Percentiles rank a stretch among this genome's conserved stretches.
Conservation (phyloP, 2,888 invertebrate genomes). For the Nomada ruficornis region DNA sequence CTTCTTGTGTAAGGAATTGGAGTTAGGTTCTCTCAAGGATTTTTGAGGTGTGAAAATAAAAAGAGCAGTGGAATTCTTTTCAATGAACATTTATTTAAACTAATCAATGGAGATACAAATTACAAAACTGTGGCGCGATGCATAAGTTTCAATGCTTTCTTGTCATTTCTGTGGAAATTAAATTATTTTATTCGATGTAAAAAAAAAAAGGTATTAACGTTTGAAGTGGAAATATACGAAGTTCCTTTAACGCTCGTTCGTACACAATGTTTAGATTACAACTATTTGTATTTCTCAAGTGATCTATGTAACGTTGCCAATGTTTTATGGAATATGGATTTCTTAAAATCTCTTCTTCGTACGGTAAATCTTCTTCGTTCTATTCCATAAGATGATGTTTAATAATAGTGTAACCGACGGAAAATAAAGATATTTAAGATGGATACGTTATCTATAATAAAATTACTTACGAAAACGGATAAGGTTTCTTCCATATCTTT, state of each 20-base stretch:
- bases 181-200: too few relatives aligned
- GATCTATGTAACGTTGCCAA: constrained; percentile 99
- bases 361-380: constrained; percentile 98
- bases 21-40: too few relatives aligned
- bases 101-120: too few relatives aligned
- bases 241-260: constrained; percentile 97
- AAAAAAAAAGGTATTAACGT: too few relatives aligned
- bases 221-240: too few relatives aligned
- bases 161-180: too few relatives aligned
- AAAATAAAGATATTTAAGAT: not conserved
- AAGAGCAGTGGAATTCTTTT: too few relatives aligned
- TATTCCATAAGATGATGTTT: constrained; percentile 81
- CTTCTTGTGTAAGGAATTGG: too few relatives aligned
- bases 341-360: constrained; percentile 98
- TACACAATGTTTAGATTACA: constrained; percentile 95
- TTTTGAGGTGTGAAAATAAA: too few relatives aligned
- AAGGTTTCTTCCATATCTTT: constrained; percentile 73
- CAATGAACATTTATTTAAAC: too few relatives aligned
- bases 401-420: not conserved
- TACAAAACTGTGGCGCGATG: too few relatives aligned
- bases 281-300: constrained; percentile 94
- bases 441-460: constrained; percentile 53
- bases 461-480: constrained; percentile 75
- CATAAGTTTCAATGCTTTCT: too few relatives aligned
- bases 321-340: constrained; percentile 99